Evolutionary conservation across 1,140 invertebrate genomes (phyloP).

Genomic region (Brachionus paranguensis): DNA sequence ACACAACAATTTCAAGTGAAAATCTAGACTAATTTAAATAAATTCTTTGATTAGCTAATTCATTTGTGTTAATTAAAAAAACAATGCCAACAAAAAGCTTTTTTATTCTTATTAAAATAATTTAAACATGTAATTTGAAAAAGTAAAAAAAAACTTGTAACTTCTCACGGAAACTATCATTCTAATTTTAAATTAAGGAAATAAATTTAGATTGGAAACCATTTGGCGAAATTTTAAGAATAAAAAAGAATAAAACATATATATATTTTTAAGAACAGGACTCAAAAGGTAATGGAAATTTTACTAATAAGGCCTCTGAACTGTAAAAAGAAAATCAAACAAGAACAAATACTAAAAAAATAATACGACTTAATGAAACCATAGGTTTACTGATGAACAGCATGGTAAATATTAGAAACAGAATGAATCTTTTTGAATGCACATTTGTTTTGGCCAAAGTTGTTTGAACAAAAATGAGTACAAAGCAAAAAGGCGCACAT

Average conservation of each 20-base stretch:
- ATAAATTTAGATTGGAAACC: not conserved
- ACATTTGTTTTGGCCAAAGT: not conserved
- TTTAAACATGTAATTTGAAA: not conserved
- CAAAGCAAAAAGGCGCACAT: constrained; percentile 22
- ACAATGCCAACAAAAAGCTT: not conserved
- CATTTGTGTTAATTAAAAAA: not conserved
- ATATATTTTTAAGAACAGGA: not conserved
- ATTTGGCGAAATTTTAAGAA: not conserved
- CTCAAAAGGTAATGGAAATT: not conserved
- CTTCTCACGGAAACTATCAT: not conserved
- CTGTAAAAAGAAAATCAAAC: not conserved
- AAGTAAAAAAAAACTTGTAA: not conserved
- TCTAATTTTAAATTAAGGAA: not conserved
- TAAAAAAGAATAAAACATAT: not conserved
- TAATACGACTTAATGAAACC: not conserved
- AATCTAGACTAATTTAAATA: not conserved
- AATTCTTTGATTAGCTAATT: not conserved
- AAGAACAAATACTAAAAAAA: not conserved
- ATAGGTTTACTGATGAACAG: not conserved
- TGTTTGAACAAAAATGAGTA: not conserved
- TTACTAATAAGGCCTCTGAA: not conserved
- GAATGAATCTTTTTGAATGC: constrained; percentile 5
- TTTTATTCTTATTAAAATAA: not conserved
- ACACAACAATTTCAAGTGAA: not conserved
- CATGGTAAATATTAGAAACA: constrained; percentile 22